A percentile compares a stretch with the other conserved stretches of the same genome.
phyloP scores from a whole-genome alignment of 2,888 invertebrate genomes.

The Coremacera marginata region DNA sequence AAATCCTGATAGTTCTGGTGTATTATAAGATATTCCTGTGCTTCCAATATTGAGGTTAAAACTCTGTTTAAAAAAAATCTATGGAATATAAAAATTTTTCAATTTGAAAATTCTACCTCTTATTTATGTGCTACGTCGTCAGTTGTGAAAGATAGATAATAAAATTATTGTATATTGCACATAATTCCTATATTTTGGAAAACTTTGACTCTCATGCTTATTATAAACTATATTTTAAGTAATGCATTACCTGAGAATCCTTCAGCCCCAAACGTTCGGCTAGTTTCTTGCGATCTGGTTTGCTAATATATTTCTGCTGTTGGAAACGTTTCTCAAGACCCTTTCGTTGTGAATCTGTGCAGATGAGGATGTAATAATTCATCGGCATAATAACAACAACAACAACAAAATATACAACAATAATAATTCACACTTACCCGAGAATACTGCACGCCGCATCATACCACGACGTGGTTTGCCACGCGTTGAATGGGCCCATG shows the following conservation, averaged over 20 bases:
- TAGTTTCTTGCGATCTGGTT: conserved; percentile 96
- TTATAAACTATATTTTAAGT: no score
- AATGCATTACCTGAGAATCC: conserved; percentile 89
- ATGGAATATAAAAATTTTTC: no score
- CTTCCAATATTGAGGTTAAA: no score
- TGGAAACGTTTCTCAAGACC: conserved; percentile 96
- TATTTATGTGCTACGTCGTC: no score
- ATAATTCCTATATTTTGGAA: no score
- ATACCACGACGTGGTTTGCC: conserved; percentile 95
- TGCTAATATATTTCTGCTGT: conserved; percentile 98
- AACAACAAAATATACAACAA: conserved; percentile 41
- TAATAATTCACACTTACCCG: conserved; percentile 67
- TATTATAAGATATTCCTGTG: no score
- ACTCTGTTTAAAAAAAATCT: no score
- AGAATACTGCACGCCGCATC: conserved; percentile 97
- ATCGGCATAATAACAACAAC: conserved; percentile 37
- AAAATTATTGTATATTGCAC: no score
- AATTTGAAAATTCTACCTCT: no score
- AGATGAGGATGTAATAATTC: conserved; percentile 9
- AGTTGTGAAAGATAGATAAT: no score
- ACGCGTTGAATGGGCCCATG: conserved; percentile 91
- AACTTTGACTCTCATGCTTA: no score
- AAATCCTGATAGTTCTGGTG: no score
- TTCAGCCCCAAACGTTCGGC: conserved; percentile 96
- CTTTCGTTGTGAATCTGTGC: conserved; percentile 88